Percentiles rank a stretch among this genome's conserved stretches.
These are phyloP conservation scores for Mesaphorura yosii DNA, from an alignment of 1,140 invertebrate species.

Conservation along the genomic window DNA sequence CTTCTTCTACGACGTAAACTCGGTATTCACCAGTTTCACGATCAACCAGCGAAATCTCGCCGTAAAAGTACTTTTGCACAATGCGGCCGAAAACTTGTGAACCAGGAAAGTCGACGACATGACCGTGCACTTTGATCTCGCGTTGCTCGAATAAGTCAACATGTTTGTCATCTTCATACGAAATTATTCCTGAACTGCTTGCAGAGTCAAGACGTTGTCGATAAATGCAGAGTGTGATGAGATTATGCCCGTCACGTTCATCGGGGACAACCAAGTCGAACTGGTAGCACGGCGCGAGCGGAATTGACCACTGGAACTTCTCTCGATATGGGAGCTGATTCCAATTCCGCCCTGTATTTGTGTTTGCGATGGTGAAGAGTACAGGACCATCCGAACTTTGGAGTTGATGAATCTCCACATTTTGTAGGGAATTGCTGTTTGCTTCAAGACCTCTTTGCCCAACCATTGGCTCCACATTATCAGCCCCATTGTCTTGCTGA, in stretches of 20 bases:
- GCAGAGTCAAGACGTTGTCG: slow-evolving; percentile 10
- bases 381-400: not conserved
- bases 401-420: not conserved
- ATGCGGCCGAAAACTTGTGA: slow-evolving; percentile 12
- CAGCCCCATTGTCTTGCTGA: too few relatives aligned
- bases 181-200: not conserved
- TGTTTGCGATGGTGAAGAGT: slow-evolving; percentile 21
- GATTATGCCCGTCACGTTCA: not conserved
- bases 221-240: slow-evolving; percentile 18
- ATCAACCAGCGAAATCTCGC: slow-evolving; percentile 15
- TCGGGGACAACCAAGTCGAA: slow-evolving; percentile 22
- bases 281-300: slow-evolving; percentile 12
- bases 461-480: too few relatives aligned
- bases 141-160: not conserved
- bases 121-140: slow-evolving; percentile 10
- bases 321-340: slow-evolving; percentile 20
- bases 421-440: not conserved
- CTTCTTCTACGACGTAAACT: slow-evolving; percentile 24
- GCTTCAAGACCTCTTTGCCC: too few relatives aligned
- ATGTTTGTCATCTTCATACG: not conserved
- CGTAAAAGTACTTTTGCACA: slow-evolving; percentile 20
- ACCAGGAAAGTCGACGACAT: not conserved
- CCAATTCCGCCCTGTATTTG: slow-evolving; percentile 16
- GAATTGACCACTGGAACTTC: slow-evolving; percentile 14
- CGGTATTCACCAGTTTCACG: not conserved